A percentile compares a stretch with the other conserved stretches of the same genome.
phyloP scores from a whole-genome alignment of 2,797 vertebrate species.

The Peromyscus aztecus region DNA sequence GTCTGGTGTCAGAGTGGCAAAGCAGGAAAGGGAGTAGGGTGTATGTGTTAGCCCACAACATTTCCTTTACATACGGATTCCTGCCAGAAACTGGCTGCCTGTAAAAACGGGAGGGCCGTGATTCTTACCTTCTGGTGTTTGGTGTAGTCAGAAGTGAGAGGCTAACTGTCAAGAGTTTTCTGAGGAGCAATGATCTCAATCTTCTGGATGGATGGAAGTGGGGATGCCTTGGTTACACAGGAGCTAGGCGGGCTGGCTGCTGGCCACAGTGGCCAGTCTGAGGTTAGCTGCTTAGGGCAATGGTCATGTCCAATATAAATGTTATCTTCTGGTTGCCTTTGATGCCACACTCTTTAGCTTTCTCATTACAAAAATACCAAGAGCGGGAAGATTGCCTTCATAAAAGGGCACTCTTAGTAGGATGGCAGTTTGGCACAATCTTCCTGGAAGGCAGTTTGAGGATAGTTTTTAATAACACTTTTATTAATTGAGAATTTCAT shows the following conservation, averaged over 20 bases:
- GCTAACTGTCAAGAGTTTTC: not conserved
- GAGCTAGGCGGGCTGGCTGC: not conserved
- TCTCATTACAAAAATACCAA: not conserved
- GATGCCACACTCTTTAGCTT: not conserved
- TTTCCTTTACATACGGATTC: not conserved
- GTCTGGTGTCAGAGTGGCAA: not conserved
- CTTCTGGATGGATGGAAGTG: not conserved
- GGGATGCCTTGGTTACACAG: not conserved
- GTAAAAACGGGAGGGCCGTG: not conserved
- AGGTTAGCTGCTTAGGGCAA: not conserved
- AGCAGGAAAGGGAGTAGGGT: not conserved
- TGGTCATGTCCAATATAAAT: not conserved
- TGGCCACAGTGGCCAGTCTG: not conserved
- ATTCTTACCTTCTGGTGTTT: not conserved
- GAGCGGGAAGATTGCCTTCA: not conserved
- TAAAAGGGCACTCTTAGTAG: not conserved
- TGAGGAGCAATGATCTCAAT: not conserved
- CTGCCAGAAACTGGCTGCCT: slow-evolving; percentile 8
- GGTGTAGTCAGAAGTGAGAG: not conserved
- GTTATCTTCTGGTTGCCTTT: not conserved
- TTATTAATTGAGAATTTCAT: not conserved
- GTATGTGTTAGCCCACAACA: not conserved
- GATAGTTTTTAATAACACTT: not conserved
- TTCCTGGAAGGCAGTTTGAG: slow-evolving; percentile 12
- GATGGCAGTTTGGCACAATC: not conserved